Evolutionary conservation across 2,113 vertebrate species (phyloP).

Genomic region (Galeopterus variegatus): DNA sequence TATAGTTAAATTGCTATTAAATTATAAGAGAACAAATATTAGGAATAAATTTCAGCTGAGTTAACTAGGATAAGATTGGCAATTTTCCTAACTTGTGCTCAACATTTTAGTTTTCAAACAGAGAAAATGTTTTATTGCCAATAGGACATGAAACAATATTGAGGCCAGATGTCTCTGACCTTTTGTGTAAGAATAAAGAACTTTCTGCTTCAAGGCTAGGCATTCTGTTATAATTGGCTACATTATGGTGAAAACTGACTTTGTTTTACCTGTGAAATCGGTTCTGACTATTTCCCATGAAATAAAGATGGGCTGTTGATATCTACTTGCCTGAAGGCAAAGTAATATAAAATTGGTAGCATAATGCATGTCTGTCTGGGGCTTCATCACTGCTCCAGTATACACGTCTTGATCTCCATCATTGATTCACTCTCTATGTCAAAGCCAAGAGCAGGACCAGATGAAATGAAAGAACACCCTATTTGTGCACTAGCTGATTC

Average conservation of each 20-base stretch:
- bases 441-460: not conserved
- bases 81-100: conserved; percentile 76
- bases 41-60: conserved; percentile 75
- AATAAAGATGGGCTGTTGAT: conserved; percentile 39
- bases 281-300: conserved; percentile 37
- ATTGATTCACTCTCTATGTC: not conserved
- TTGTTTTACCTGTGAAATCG: conserved; percentile 69
- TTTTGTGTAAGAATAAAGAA: conserved; percentile 63
- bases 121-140: conserved; percentile 68
- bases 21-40: conserved; percentile 79
- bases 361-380: not conserved
- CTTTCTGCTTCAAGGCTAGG: conserved; percentile 23
- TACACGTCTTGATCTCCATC: not conserved
- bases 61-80: conserved; percentile 69
- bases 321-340: conserved; percentile 60
- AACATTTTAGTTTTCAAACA: conserved; percentile 58
- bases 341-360: conserved; percentile 21
- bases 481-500: not conserved
- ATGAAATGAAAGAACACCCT: not conserved
- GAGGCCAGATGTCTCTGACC: conserved; percentile 71
- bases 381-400: not conserved
- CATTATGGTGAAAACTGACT: conserved; percentile 38
- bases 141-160: conserved; percentile 66
- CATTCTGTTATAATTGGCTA: conserved; percentile 60
- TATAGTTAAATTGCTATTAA: conserved; percentile 84